These are phyloP conservation scores for Amblyjoppa fuscipennis DNA, from an alignment of 2,888 invertebrate genomes.

Conservation along the genomic window DNA sequence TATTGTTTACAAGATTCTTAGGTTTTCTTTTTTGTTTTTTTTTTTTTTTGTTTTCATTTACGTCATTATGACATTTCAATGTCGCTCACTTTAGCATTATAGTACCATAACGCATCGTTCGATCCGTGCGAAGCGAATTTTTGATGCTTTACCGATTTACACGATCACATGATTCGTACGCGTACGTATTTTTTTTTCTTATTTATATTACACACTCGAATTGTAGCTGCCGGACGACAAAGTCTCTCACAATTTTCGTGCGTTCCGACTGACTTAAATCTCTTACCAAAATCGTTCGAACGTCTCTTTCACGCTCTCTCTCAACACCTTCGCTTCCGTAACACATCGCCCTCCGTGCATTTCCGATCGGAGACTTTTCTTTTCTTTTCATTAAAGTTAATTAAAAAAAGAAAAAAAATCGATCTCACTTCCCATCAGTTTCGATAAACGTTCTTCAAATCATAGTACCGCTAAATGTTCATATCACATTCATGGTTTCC, in stretches of 20 bases:
- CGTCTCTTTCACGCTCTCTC: slow-evolving; percentile 64
- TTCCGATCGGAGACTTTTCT: background rate
- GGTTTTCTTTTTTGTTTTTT: slow-evolving; percentile 60
- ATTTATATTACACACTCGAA: slow-evolving; percentile 73
- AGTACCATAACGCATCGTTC: slow-evolving; percentile 30
- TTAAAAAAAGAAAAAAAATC: background rate
- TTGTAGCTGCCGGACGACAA: slow-evolving; percentile 69
- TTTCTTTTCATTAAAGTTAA: slow-evolving; percentile 5
- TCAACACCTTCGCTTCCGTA: slow-evolving; percentile 66
- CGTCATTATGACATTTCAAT: slow-evolving; percentile 41
- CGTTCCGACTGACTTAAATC: slow-evolving; percentile 37
- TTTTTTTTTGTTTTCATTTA: slow-evolving; percentile 25
- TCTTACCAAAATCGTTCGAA: slow-evolving; percentile 70
- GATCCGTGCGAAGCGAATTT: slow-evolving; percentile 68
- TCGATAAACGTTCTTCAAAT: slow-evolving; percentile 69
- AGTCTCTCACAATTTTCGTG: slow-evolving; percentile 14
- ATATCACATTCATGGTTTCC: slow-evolving; percentile 83
- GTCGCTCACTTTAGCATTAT: slow-evolving; percentile 29
- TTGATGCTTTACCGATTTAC: slow-evolving; percentile 73
- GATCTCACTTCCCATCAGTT: slow-evolving; percentile 19
- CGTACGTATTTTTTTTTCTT: slow-evolving; percentile 71
- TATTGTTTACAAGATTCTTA: slow-evolving; percentile 75
- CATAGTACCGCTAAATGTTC: slow-evolving; percentile 83
- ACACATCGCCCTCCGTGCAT: slow-evolving; percentile 9
- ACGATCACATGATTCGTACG: slow-evolving; percentile 77